Base-by-base conservation (phyloP, 2,888 invertebrate genomes). In the Drosophila parthenogenetica region DNA sequence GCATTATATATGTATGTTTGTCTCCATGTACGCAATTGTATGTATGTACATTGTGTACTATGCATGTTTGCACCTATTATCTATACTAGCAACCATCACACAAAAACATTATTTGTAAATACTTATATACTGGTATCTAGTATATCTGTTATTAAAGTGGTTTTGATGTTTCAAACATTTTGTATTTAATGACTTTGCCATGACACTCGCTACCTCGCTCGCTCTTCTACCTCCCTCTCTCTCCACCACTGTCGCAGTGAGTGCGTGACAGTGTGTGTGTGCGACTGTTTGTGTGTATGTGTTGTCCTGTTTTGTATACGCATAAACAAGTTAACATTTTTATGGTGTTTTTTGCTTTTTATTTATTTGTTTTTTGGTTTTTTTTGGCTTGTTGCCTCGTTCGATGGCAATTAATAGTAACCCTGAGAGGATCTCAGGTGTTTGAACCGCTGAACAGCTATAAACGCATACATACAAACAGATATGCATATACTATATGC, bases 121-220 rank as follows among this genome's bases (percentile, higher is more conserved):
- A 43, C 19, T 50, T 61, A 49, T 14, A 40, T 61, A 45, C 29
- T 2, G 8, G 29, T 59, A 69, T 73, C 64, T 54, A 65, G 59
- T 62, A 71, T 71, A 75, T 66, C 59, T 60, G 75, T 59, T 66
- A 69, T 66, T 65, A 60, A 73, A 51, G 40, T 74, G 54, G 54
- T 51, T 74, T 51, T 29, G n/a, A 62, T 70, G 70, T 74, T 66
- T 73, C 32, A 71, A 72, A 71, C 67, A 71, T 57, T 67, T 73
- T 50, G 53, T 49, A 62, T 70, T 66, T 74, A 59, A 74, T 74
- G 75, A 48, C 48, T 65, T 65, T 74, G 58, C 66, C 65, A 74
- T 70, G 66, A 62, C 43, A 69, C 54, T 61, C 25, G 13, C 29
- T 54, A 11, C 14, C 14, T 35, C 32, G 3, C 16, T 32, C 45